These are phyloP conservation scores for Apodemus sylvaticus DNA, from an alignment of 2,113 vertebrate genomes.

Conservation along the genomic window DNA sequence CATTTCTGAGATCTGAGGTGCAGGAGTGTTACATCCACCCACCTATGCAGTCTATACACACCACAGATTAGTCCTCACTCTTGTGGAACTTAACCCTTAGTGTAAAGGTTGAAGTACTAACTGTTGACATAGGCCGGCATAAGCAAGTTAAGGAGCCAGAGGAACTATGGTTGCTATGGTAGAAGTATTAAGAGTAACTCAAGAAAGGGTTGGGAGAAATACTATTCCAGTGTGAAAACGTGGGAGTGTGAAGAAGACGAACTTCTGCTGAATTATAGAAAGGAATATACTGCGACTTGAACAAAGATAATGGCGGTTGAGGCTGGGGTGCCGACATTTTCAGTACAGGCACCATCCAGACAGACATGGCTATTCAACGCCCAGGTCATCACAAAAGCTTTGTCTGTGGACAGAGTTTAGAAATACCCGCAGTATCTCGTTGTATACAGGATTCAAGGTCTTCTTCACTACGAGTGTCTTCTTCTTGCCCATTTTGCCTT, in stretches of 20 bases:
- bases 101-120: not conserved
- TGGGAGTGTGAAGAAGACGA: not conserved
- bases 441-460: constrained; percentile 93
- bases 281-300: not conserved
- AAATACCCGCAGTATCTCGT: constrained; percentile 93
- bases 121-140: not conserved
- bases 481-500: constrained; percentile 93
- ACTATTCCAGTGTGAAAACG: not conserved
- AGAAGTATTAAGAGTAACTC: not conserved
- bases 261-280: not conserved
- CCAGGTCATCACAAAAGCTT: not conserved
- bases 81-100: not conserved
- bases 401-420: not conserved
- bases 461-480: constrained; percentile 96
- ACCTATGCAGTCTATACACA: not conserved
- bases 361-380: not conserved
- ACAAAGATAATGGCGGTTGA: not conserved
- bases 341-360: not conserved
- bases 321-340: not conserved
- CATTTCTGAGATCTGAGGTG: not conserved
- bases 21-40: not conserved
- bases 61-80: not conserved
- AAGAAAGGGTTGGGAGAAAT: not conserved
- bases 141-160: not conserved
- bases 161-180: not conserved